Evolutionary conservation across 2,113 vertebrate genomes (phyloP).

Genomic region (Cricetomys ansorgei): DNA sequence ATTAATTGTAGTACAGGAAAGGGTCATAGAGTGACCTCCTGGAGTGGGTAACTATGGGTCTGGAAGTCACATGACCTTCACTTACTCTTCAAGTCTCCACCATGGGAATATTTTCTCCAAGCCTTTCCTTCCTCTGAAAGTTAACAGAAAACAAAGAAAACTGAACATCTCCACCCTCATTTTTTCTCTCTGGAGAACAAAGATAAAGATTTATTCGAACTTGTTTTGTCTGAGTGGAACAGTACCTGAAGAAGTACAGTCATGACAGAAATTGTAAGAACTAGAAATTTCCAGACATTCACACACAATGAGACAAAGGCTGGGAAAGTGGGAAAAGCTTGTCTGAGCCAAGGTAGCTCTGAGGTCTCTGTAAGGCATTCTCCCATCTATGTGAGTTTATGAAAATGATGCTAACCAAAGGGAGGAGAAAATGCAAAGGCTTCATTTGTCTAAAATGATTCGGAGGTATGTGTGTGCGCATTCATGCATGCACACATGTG

Average conservation of each 20-base stretch:
- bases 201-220: constrained; percentile 74
- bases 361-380: not conserved
- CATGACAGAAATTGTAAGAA: constrained; percentile 64
- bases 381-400: not conserved
- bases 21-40: not conserved
- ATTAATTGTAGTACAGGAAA: not conserved
- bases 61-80: not conserved
- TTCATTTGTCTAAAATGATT: constrained; percentile 34
- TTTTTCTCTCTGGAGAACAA: constrained; percentile 68
- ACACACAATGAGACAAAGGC: constrained; percentile 13
- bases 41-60: not conserved
- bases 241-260: constrained; percentile 63
- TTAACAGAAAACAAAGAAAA: constrained; percentile 74
- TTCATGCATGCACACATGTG: no score
- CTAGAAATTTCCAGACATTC: constrained; percentile 42
- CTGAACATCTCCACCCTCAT: constrained; percentile 45
- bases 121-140: constrained; percentile 58
- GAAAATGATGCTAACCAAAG: constrained; percentile 8
- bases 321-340: not conserved
- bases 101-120: constrained; percentile 33
- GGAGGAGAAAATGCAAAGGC: constrained; percentile 1
- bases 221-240: constrained; percentile 59
- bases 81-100: constrained; percentile 38
- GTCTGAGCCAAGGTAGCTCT: constrained; percentile 5
- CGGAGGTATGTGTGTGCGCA: not conserved